phyloP scores from a whole-genome alignment of 2,113 vertebrate genomes.

The Phalacrocorax pelagicus region DNA sequence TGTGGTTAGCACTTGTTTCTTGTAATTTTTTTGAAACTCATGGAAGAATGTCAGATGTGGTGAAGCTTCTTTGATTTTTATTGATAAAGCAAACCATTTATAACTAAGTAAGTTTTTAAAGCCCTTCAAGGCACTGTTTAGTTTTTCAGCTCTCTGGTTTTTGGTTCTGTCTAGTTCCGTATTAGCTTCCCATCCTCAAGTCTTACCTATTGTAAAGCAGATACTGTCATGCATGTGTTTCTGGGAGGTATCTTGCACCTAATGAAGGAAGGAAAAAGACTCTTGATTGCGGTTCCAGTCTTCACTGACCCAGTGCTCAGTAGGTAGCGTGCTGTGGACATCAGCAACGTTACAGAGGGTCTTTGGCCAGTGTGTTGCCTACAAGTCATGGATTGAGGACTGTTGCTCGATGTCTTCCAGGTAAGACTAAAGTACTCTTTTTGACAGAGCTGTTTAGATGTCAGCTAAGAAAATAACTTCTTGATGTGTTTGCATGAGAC shows the following conservation, averaged over 20 bases:
- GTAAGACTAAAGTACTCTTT: not conserved
- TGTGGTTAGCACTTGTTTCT: not conserved
- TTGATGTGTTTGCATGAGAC: not conserved
- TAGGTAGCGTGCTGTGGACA: not conserved
- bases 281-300: not conserved
- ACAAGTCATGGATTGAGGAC: not conserved
- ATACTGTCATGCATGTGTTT: not conserved
- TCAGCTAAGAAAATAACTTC: not conserved
- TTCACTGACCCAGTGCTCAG: not conserved
- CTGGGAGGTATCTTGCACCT: not conserved
- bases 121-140: not conserved
- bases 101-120: not conserved
- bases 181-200: not conserved
- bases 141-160: not conserved
- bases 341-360: not conserved
- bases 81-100: not conserved
- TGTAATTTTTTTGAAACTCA: not conserved
- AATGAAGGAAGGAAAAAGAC: not conserved
- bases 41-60: not conserved
- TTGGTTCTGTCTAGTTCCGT: not conserved
- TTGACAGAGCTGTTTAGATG: not conserved
- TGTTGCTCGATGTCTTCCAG: not conserved
- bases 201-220: not conserved
- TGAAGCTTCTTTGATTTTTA: not conserved
- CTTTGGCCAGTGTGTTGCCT: not conserved